A percentile compares a stretch with the other conserved stretches of the same genome.
These are phyloP conservation scores for Sander lucioperca DNA, from an alignment of 2,113 vertebrate genomes.

Conservation along the genomic window DNA sequence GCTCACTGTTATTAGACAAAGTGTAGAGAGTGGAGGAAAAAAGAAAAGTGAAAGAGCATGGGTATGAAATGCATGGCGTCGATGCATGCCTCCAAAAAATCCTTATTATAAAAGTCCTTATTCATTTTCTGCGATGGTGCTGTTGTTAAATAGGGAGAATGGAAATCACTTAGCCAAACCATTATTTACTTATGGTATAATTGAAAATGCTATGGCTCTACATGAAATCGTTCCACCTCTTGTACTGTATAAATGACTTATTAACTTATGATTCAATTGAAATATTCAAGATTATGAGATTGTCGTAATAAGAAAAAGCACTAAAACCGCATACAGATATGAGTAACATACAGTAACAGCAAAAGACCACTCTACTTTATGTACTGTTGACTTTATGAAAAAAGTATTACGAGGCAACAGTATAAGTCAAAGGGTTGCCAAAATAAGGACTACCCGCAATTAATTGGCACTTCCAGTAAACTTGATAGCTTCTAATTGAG, in stretches of 20 bases:
- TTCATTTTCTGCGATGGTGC: neutral
- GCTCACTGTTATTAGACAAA: neutral
- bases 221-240: neutral
- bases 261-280: neutral
- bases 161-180: neutral
- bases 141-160: neutral
- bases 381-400: neutral
- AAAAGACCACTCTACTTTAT: neutral
- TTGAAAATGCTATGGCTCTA: neutral
- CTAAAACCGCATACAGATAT: neutral
- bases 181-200: neutral
- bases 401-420: neutral
- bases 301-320: neutral
- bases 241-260: neutral
- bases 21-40: neutral
- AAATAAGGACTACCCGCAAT: neutral
- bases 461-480: neutral
- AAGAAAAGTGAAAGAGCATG: neutral
- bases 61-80: neutral
- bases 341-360: neutral
- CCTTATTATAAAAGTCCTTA: neutral
- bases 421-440: neutral
- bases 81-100: conserved; percentile 8
- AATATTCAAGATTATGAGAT: neutral
- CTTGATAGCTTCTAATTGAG: conserved; percentile 2